Base-by-base conservation (phyloP, 2,888 invertebrate genomes). In the Xestia c-nigrum region DNA sequence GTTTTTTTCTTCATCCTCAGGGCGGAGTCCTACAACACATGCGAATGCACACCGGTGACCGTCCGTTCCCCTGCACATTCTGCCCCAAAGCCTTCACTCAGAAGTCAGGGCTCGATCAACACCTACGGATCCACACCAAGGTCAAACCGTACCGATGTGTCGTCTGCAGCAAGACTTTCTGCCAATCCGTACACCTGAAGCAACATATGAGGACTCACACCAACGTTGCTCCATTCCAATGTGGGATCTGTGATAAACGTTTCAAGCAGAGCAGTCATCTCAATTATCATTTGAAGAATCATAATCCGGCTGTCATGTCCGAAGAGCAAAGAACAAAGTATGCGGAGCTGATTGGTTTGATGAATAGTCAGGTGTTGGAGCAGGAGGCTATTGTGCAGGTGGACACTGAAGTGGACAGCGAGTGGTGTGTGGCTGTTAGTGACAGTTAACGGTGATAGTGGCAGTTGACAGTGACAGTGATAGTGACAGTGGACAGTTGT, bases 141-240 rank as follows among this genome's bases (percentile, higher is more conserved):
- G 52, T 92, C 0, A 94, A 94, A 38, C 96, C 96, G 0, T 96
- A 94, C 92, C 90, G 94, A 4, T 97, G 97, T 61, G 95, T 96
- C 0, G 92, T 97, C 0, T 97, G 97, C 88, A 85, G 86, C 14
- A 96, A 96, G 69, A 88, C 92, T 0, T 97, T 97, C 92, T 93
- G 95, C 64, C 97, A 97, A 68, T 95, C 96, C 0, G 93, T 96
- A 0, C 92, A 92, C 9, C 63, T 97, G 14, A 93, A 94, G 50
- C 97, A 97, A 24, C 97, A 97, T 59, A 96, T 97, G 96, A 75
- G 96, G 0, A 96, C 96, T 0, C 96, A 96, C 78, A 96, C 97
- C 0, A 94, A 96, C 64, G 94, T 96, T 0, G 91, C 95, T 0
- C 96, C 96, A 0, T 96, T 96, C 90, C 93, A 94, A 38, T 96